Evolutionary conservation across 2,888 invertebrate species (phyloP), one percentile per base, ranked within the genome.

Genomic region (Polyommatus icarus): DNA sequence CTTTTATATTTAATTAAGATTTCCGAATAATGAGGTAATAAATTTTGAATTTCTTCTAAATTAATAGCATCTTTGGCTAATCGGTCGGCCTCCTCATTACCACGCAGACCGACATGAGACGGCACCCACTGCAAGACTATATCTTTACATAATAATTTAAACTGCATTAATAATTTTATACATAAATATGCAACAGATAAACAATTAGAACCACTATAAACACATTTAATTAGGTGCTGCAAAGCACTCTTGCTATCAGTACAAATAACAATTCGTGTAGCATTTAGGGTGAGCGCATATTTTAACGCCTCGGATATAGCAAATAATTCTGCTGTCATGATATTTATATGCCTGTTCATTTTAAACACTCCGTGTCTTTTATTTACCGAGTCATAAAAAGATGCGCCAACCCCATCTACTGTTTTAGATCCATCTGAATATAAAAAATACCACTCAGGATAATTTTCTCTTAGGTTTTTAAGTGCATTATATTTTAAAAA

Each of bases 241-340:
- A 75, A 54, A 36, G 73, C 73, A 15, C 20, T 75, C 50, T 20
- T 75, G 20, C 54, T 71, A 24, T 71, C 71, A 29, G 71, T 71
- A 32, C 8, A 29, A 71, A 71, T 71, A 0, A 71, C 32, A 32
- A 71, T 29, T 29, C 15, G 1, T 15, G 10, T 71, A 29, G 29
- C 24, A 71, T 71, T 71, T 32, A 29, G 29, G 29, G 29, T 32
- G 3, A 29, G 29, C 15, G 71, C 76, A 77, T 77, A 77, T 7
- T 15, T 46, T 54, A 77, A 12, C 7, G 78, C 78, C 71, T 79
- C 40, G 20, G n/a, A 67, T 50, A 77, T 76, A 72, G 77, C 77
- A 77, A 79, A 67, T 57, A 79, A 76, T 76, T 77, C 79, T 50
- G 76, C 40, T 29, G 79, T 76, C 79, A 76, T 79, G 71, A 79